Base-by-base conservation (phyloP, 2,888 invertebrate species). In the Tenthredo mesomela region DNA sequence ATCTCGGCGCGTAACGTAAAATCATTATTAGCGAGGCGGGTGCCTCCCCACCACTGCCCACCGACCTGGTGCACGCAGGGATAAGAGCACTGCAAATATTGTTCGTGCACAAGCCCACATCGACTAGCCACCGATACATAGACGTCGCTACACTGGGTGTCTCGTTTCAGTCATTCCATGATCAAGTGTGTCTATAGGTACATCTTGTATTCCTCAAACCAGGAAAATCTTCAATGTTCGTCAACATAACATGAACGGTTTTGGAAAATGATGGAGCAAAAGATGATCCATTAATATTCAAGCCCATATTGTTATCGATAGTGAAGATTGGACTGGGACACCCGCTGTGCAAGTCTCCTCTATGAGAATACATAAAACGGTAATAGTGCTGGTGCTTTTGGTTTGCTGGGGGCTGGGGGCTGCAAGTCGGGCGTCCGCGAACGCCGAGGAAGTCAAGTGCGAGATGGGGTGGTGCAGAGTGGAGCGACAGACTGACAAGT, bases 41-140 rank as follows among this genome's bases (percentile, higher is more conserved):
- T 89, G 88, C 18, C 67, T 47, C 43, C 29, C 82, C 70, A 82
- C 82, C 67, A 70, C 70, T 33, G 40, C 25, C 67, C 67, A 58
- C 25, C 67, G 67, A 47, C 82, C 47, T 50, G 82, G 82, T 82
- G 82, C 82, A 82, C 82, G 82, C 87, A 87, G 87, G 91, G 90
- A 91, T 91, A 91, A 93, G 92, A 92, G 92, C 92, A 93, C 90
- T 88, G 92, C 92, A 93, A 93, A 93, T 93, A 93, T 93, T 92
- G 91, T 92, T 92, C 88, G 89, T 92, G 90, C 90, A 88, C 90
- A 89, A 88, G 87, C 84, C 82, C 83, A 61, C 29, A 33, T 87
- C 87, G 89, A 89, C 89, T 89, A 89, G 88, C 37, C 58, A 80
- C 33, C 7, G 80, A 80, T 80, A 80, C 40, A 58, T 33, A 43